Evolutionary conservation across 2,797 vertebrate species (phyloP), one percentile per base, ranked within the genome.

Genomic region (Tiaroga cobitis): DNA sequence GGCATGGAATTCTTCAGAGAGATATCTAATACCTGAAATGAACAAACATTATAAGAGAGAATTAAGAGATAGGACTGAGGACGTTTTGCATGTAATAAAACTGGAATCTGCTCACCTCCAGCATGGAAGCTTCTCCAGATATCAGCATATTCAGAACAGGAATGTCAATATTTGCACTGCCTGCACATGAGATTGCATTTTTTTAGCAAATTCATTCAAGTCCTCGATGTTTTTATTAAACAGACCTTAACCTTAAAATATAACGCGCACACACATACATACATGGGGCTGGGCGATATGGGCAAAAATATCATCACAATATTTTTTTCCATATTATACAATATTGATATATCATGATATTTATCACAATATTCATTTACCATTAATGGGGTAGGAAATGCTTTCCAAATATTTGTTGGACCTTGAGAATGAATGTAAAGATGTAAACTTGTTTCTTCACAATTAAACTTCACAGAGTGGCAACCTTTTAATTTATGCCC

Each of bases 71-170:
- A 24, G 67, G 3, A 29, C 8, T 34, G 56, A 49, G 68, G 34
- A 61, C 2, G 3, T 54, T 43, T 19, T 11, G 49, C 39, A 26
- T 67, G 49, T 41, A 67, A 19, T 39, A 10, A 29, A 83, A 67
- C 18, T 11, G n/a, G 41, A 29, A 70, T 54, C 29, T 72, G 46
- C 81, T 86, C 90, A 98, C 97, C 97, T 96, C 92, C 59, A 98
- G 61, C 94, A 96, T 94, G 83, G 90, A 92, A 7, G 94, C 90
- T 0, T 96, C 94, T 7, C 97, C 97, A 15, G 94, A 95, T 2
- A 98, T 93, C 86, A 98, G 91, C 91, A 98, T 95, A 49, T 97
- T 96, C 26, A 98, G 90, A 16, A 98, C 97, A 5, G 97, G 97
- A 83, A 98, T 97, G 88, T 98, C 96, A 80, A 98, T 98, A 88